Percentiles rank a stretch among this genome's conserved stretches.
These are phyloP conservation scores for Mimumesa dahlbomi DNA, from an alignment of 2,888 invertebrate species.

Conservation along the genomic window DNA sequence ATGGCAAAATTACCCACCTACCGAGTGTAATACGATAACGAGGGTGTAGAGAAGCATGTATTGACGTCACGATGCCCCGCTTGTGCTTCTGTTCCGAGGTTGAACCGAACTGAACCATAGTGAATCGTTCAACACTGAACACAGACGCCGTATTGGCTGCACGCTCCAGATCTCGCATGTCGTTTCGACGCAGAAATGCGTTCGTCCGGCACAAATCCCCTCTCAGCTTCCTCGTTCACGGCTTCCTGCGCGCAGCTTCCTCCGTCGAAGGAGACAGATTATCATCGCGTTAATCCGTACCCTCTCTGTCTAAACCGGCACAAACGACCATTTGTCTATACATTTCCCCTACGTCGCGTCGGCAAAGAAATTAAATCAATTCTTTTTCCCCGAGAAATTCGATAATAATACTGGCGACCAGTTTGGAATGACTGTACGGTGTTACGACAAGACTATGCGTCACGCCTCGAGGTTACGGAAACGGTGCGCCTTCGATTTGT, in stretches of 20 bases:
- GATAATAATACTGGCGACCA: too few species aligned
- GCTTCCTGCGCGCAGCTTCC: conserved; percentile 14
- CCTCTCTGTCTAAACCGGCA: background rate
- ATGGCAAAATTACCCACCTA: conserved; percentile 60
- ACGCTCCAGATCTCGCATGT: conserved; percentile 44
- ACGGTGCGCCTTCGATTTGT: too few species aligned
- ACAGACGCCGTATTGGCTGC: conserved; percentile 30
- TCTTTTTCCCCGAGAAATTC: too few species aligned
- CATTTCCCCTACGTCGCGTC: background rate
- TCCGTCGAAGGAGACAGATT: background rate
- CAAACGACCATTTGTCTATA: background rate
- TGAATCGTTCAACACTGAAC: conserved; percentile 44
- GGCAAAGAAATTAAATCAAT: too few species aligned
- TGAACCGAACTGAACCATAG: conserved; percentile 21
- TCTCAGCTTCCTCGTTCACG: conserved; percentile 13
- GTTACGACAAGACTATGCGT: too few species aligned
- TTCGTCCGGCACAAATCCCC: conserved; percentile 28
- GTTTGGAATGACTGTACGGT: too few species aligned
- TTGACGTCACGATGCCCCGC: conserved; percentile 59
- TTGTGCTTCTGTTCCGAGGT: conserved; percentile 30
- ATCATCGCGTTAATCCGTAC: background rate
- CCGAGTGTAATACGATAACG: conserved; percentile 64
- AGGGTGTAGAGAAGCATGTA: conserved; percentile 61
- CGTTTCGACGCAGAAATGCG: conserved; percentile 24
- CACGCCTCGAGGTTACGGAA: too few species aligned